Base-by-base conservation (phyloP, 2,888 invertebrate genomes). In the Heteropelma amictum region DNA sequence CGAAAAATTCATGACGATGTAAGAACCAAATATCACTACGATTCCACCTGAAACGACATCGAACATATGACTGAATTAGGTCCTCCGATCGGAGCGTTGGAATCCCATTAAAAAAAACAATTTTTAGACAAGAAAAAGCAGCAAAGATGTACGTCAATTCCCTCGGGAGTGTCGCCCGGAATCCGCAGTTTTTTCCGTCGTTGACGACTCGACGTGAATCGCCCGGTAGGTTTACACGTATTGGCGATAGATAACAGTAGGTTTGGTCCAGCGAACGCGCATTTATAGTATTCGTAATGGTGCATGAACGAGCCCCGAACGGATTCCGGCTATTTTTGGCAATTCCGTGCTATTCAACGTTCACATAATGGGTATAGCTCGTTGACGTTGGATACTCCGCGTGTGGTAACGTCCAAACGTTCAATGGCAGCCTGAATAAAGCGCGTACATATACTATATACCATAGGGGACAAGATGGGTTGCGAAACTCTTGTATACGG, bases 311-410 rank as follows among this genome's bases (percentile, higher is more conserved):
- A 61, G n/a, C n/a, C 47, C 60, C 30, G 38, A 77, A 54, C 60
- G 61, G 47, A 70, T 80, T 84, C 83, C 82, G 82, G 81, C 77
- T 81, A 84, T 84, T 84, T 84, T 84, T 84, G 81, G 79, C 82
- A 84, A 84, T 84, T 84, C 83, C 80, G 64, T 54, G 61, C 61
- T 74, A 69, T 74, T 64, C 69, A 74, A 69, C 42, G 69, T 74
- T 33, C 69, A 21, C 63, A 73, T 63, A 73, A 73, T 73, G 58
- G 73, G 73, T n/a, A n/a, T n/a, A n/a, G 69, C 33, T 42, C 68
- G 51, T 68, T 40, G 69, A 69, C 63, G 49, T 58, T 56, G 28
- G 51, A 38, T 28, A 14, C 35, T 8, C 33, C 19, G 63, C 12
- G 49, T 63, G 58, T 21, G 17, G 40, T 69, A 14, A 23, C 42